phyloP scores from a whole-genome alignment of 2,113 vertebrate species.

The Neopipo cinnamomea region DNA sequence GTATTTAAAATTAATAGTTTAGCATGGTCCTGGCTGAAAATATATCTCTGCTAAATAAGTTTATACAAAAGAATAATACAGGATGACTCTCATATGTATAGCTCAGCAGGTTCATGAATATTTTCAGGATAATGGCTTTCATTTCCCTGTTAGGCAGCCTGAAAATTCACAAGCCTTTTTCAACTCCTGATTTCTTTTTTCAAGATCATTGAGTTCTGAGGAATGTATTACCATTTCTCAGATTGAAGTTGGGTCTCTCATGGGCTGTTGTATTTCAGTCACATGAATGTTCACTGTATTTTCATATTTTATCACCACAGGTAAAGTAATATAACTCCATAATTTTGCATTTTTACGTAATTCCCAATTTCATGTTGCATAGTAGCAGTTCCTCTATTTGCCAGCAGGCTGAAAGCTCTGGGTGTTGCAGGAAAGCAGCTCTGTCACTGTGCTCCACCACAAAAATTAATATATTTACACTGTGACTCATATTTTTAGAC shows the following conservation, averaged over 20 bases:
- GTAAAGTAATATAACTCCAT: background rate
- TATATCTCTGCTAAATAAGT: background rate
- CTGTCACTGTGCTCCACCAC: rapidly evolving
- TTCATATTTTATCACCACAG: background rate
- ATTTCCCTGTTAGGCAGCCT: background rate
- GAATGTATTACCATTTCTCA: background rate
- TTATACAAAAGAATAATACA: background rate
- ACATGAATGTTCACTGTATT: background rate
- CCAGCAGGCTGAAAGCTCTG: background rate
- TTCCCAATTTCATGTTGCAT: background rate
- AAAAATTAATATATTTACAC: background rate
- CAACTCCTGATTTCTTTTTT: background rate
- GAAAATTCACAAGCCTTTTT: background rate
- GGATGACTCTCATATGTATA: background rate
- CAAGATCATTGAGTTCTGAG: background rate
- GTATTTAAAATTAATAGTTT: background rate
- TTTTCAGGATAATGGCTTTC: background rate
- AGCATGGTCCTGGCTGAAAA: background rate
- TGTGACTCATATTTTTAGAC: background rate
- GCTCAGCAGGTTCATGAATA: background rate
- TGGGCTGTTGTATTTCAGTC: background rate
- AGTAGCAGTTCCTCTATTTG: background rate
- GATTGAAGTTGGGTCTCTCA: background rate
- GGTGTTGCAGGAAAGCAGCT: background rate
- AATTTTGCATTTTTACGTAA: background rate